These are phyloP conservation scores for Isurus oxyrinchus DNA, from an alignment of 2,113 vertebrate genomes.

Conservation along the genomic window DNA sequence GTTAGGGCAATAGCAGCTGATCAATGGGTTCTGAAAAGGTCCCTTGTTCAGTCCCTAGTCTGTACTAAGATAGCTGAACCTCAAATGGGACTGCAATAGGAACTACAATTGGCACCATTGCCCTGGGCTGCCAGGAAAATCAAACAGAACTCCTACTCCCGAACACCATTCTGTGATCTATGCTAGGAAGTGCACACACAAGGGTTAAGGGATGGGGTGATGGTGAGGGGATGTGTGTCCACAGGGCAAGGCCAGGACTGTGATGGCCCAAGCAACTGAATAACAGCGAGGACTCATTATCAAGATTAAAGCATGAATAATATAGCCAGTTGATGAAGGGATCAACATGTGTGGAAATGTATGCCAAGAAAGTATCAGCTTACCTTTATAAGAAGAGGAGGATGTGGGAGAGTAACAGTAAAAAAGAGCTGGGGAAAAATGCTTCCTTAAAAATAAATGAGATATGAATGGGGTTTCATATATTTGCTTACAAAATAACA, in stretches of 20 bases:
- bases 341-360: not conserved
- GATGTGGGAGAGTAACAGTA: not conserved
- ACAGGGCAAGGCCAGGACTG: not conserved
- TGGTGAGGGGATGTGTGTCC: not conserved
- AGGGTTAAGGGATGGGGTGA: not conserved
- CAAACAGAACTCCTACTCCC: not conserved
- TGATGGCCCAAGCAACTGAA: not conserved
- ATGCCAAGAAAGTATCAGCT: not conserved
- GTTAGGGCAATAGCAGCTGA: not conserved
- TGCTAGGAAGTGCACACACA: not conserved
- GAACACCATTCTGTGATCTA: not conserved
- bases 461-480: not conserved
- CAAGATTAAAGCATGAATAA: not conserved
- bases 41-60: not conserved
- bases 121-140: not conserved
- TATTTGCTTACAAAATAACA: not conserved
- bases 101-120: not conserved
- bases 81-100: not conserved
- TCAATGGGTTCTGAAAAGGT: not conserved
- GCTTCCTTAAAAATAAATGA: not conserved
- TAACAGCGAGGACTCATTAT: not conserved
- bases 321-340: not conserved
- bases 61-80: not conserved
- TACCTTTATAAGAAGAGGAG: not conserved
- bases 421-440: not conserved